Base-by-base conservation (phyloP, 2,888 invertebrate genomes). In the Drosophila quasianomalipes region DNA sequence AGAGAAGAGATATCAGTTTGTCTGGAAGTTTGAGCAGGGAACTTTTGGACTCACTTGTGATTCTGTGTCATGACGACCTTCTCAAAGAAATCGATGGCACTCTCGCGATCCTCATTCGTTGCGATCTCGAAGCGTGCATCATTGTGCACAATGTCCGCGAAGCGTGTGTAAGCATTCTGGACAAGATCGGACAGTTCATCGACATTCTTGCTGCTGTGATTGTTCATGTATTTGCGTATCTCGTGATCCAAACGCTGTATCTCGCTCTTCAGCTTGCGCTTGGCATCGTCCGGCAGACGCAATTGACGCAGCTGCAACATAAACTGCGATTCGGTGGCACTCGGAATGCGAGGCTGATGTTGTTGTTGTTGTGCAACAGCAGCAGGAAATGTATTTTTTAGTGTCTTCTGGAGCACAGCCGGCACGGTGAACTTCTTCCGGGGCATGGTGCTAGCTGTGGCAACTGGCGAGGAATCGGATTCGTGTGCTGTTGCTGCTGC, bases 31-130 rank as follows among this genome's bases (percentile, higher is more conserved):
- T 4, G 10, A 14, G 41, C 41, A n/a, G n/a, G n/a, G 9, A 28
- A n/a, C 4, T n/a, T 6, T n/a, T 0, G 10, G 67, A 85, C 94
- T 94, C 91, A 96, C 96, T 97, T 96, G 92, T 99, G 99, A 71
- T 99, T 94, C 89, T 96, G 96, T 0, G 97, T 97, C 96, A 98
- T 98, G 59, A 98, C 95, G 92, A 98, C 98, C 91, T 97, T 97
- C 94, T 99, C 99, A 55, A 97, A 97, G 92, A 97, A 98, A 94
- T 99, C 98, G 92, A 99, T 95, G 72, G 99, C 94, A 83, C 96
- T 95, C 87, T 98, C 98, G 84, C 96, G 96, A 51, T 96, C 95
- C 82, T 98, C 98, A 0, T 89, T 84, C 10, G 89, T 89, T 26
- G 92, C 92, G 44, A 91, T 91, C 67, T 90, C 85, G 79, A 93